Base-by-base conservation (phyloP, 2,113 vertebrate genomes). In the Lophius piscatorius region DNA sequence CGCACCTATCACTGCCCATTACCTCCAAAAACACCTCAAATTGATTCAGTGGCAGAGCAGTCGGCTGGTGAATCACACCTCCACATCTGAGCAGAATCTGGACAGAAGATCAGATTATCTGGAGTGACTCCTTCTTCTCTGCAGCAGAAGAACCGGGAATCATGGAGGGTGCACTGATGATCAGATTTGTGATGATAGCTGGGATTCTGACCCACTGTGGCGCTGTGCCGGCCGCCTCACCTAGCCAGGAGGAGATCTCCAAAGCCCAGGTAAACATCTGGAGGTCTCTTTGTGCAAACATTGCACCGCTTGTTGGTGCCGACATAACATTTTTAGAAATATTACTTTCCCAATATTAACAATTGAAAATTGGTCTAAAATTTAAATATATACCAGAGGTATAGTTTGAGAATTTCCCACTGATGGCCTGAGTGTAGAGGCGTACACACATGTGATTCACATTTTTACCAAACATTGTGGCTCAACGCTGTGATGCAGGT, bases 201-300 rank as follows among this genome's bases (percentile, higher is more conserved):
- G n/a, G 67, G 36, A 31, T 45, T n/a, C 14, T 36, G 0, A 42
- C 31, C 8, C 18, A 36, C 9, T 52, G 71, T 29, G 38, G 55
- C 67, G 65, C 82, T 47, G 36, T 46, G 14, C 75, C 72, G 21
- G 50, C 40, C 18, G 2, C 33, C 17, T 18, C 62, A 29, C 28
- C 57, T 40, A 61, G 17, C 31, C 64, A 62, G 44, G 65, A 77
- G 22, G 69, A 76, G 1, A 13, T 76, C 10, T 14, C 71, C 12
- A 74, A 68, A 76, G 82, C 71, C 8, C 75, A 79, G 75, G 75
- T 84, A 81, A 77, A 48, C 31, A 50, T n/a, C 2, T 23, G 4
- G n/a, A n/a, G n/a, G n/a, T 3, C 13, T 36, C 1, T 42, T 16
- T 23, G 22, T 1, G 36, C 1, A 31, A 44, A 22, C 10, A 5